Evolutionary conservation across 2,113 vertebrate genomes (phyloP).

Genomic region (Echinops telfairi): DNA sequence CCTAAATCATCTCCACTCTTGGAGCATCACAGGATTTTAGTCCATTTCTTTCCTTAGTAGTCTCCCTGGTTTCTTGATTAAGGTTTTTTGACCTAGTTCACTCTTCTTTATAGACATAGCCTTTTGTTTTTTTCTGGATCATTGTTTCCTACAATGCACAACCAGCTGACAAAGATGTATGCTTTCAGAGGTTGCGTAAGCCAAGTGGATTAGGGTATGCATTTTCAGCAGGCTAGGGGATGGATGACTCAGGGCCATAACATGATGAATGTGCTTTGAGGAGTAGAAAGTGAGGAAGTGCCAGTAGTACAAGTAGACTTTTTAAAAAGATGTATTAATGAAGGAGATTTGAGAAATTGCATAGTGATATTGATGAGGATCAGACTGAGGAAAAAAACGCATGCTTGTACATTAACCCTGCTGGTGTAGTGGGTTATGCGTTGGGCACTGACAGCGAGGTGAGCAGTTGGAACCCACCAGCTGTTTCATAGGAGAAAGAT

Average conservation of each 20-base stretch:
- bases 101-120: neutral
- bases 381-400: neutral
- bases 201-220: neutral
- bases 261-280: neutral
- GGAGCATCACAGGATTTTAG: neutral
- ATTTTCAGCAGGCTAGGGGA: neutral
- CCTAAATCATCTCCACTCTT: neutral
- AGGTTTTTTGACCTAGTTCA: neutral
- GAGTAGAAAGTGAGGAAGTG: neutral
- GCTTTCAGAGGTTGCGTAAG: neutral
- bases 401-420: neutral
- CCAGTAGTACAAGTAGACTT: neutral
- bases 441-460: no score
- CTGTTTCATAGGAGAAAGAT: no score
- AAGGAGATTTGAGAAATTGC: neutral
- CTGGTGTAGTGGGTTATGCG: no score
- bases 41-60: neutral
- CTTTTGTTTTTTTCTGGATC: neutral
- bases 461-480: no score
- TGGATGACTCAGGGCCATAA: neutral
- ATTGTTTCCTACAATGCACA: conserved; percentile 16
- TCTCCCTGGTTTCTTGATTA: neutral
- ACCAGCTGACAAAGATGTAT: neutral
- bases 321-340: neutral
- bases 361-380: neutral